Evolutionary conservation across 2,888 invertebrate species (phyloP).

Genomic region (Cryptus viduatorius): DNA sequence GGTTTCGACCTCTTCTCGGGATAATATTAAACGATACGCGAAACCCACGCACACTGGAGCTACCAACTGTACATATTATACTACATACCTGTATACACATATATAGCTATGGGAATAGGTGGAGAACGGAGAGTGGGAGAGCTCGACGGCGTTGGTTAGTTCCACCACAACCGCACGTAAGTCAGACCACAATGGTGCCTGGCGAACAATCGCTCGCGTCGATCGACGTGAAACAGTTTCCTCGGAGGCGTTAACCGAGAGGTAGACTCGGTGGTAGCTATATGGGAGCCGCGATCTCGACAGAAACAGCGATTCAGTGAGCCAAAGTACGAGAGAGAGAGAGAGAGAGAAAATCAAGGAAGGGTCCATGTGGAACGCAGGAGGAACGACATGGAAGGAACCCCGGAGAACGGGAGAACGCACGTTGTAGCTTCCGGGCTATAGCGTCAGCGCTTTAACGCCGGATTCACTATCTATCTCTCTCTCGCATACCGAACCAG

Average conservation of each 20-base stretch:
- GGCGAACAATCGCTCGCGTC: slow-evolving; percentile 59
- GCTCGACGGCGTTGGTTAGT: slow-evolving; percentile 24
- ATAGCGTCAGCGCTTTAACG: slow-evolving; percentile 59
- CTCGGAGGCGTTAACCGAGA: slow-evolving; percentile 58
- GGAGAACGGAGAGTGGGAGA: background rate
- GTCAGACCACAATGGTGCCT: slow-evolving; percentile 62
- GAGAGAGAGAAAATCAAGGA: slow-evolving; percentile 49
- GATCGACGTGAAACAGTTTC: slow-evolving; percentile 65
- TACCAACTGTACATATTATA: slow-evolving; percentile 18
- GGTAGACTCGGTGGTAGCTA: slow-evolving; percentile 19
- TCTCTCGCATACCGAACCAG: slow-evolving; percentile 8
- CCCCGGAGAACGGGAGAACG: slow-evolving; percentile 52
- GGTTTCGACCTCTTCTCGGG: background rate
- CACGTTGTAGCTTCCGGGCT: slow-evolving; percentile 41
- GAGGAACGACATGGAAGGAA: slow-evolving; percentile 30
- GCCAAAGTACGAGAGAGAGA: slow-evolving; percentile 24
- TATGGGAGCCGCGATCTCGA: slow-evolving; percentile 12
- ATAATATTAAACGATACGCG: slow-evolving; percentile 40
- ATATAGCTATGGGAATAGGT: slow-evolving; percentile 13
- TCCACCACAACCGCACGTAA: slow-evolving; percentile 58
- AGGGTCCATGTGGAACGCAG: slow-evolving; percentile 9
- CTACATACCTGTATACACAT: slow-evolving; percentile 1
- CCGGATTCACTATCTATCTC: slow-evolving; percentile 4
- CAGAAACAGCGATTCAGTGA: slow-evolving; percentile 2
- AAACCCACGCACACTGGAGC: slow-evolving; percentile 25